A percentile compares a stretch with the other conserved stretches of the same genome.
Conservation (phyloP, 2,113 vertebrate genomes). For the Falcunculus frontatus region DNA sequence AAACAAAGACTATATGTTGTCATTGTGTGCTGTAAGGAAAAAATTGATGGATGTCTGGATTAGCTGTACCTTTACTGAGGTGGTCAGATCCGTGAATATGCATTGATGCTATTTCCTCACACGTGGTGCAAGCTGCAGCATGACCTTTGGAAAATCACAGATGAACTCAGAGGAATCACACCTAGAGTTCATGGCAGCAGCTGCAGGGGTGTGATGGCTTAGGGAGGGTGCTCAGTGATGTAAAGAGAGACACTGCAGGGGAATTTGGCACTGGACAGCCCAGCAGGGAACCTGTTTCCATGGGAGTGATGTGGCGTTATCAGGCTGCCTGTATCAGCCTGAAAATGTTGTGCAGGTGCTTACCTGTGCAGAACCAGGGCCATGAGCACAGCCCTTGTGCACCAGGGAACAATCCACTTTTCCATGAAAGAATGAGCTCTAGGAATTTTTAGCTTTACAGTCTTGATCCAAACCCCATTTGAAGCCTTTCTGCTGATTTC, state of each 20-base stretch:
- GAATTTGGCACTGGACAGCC: neutral
- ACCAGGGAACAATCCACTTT: neutral
- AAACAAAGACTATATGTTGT: neutral
- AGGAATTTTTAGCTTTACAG: neutral
- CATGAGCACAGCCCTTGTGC: neutral
- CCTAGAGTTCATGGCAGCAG: neutral
- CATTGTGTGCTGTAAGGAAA: neutral
- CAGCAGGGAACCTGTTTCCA: neutral
- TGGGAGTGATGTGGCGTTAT: neutral
- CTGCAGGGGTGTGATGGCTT: neutral
- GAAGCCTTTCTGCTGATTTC: neutral
- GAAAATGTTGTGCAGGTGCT: neutral
- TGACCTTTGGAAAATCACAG: neutral
- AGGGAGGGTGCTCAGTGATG: neutral
- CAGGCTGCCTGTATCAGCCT: neutral
- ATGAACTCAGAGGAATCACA: neutral
- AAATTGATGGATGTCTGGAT: neutral
- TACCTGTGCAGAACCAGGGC: neutral
- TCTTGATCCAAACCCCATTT: neutral
- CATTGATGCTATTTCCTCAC: neutral
- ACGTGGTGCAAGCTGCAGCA: neutral
- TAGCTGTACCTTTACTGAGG: neutral
- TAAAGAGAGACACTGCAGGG: neutral
- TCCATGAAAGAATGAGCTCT: neutral
- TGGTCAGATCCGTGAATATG: neutral